These are phyloP conservation scores for Bicyclus anynana DNA, from an alignment of 1,140 invertebrate genomes.

Conservation along the genomic window DNA sequence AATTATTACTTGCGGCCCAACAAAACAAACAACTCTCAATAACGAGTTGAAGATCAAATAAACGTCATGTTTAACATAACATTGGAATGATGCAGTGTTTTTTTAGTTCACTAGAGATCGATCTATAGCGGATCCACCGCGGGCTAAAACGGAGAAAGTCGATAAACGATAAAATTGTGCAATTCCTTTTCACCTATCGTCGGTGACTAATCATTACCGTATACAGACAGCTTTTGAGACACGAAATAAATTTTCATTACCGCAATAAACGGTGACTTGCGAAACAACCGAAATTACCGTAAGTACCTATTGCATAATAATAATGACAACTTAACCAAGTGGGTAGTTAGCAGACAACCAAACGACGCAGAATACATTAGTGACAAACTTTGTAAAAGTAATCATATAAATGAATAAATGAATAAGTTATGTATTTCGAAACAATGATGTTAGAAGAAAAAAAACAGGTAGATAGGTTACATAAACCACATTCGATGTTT, in stretches of 20 bases:
- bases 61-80: background rate
- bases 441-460: too few relatives aligned
- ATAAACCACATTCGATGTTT: too few relatives aligned
- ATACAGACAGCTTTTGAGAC: conserved; percentile 1
- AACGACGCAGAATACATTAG: background rate
- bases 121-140: conserved; percentile 4
- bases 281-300: background rate
- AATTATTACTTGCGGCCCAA: too few relatives aligned
- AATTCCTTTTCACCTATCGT: conserved; percentile 14
- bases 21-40: too few relatives aligned
- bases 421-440: too few relatives aligned
- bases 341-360: background rate
- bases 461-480: too few relatives aligned
- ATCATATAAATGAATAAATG: background rate
- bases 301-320: conserved; percentile 11
- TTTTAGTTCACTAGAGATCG: background rate
- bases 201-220: conserved; percentile 13
- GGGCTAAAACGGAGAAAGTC: conserved; percentile 15
- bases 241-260: conserved; percentile 19
- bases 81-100: conserved; percentile 5
- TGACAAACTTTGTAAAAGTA: too few relatives aligned
- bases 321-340: conserved; percentile 2
- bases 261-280: conserved; percentile 17
- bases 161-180: conserved; percentile 18
- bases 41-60: background rate